Base-by-base conservation (phyloP, 2,113 vertebrate species). In the Saccopteryx bilineata region DNA sequence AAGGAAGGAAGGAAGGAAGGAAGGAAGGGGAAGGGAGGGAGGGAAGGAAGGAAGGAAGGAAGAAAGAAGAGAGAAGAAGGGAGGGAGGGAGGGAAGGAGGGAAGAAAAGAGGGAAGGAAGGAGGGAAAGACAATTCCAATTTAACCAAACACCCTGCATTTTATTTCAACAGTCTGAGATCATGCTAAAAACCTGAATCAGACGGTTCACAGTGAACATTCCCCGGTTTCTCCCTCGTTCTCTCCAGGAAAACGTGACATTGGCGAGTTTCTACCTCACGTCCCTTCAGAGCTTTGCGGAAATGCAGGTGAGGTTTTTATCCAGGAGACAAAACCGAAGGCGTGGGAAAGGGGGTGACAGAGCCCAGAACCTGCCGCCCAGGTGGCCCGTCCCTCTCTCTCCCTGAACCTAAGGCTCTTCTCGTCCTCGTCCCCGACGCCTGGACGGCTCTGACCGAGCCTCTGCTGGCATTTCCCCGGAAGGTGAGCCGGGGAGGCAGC, bases 111-210 rank as follows among this genome's bases (percentile, higher is more conserved):
- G 56, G 19, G 11, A 11, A 13, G 65, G 60, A 7, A 19, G 18
- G 11, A 31, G 46, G 17, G 13, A 1, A 11, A n/a, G 15, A 58
- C 50, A 15, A 15, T 74, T 0, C 12, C 46, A 19, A 85, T 11
- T 23, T 46, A 14, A 7, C 15, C 21, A 1, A n/a, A 66, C 63
- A 21, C 52, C 46, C 1, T 63, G 54, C 18, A 9, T 17, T 63
- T 52, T 14, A 7, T 7, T n/a, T 23, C 46, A 7, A 6, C n/a
- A 6, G 9, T 7, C n/a, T 1, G 2, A 48, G 24, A 5, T 39
- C 39, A 39, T 0, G 1, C 18, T 23, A 12, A 28, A 5, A 39
- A 1, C 11, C 2, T 7, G 5, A 5, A 1, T 23, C 18, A 4
- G 60, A 69, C 9, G 48, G 71, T 0, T 12, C 24, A 50, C 71